A percentile compares a stretch with the other conserved stretches of the same genome.
phyloP scores from a whole-genome alignment of 2,113 vertebrate species.

The Syrrhaptes paradoxus region DNA sequence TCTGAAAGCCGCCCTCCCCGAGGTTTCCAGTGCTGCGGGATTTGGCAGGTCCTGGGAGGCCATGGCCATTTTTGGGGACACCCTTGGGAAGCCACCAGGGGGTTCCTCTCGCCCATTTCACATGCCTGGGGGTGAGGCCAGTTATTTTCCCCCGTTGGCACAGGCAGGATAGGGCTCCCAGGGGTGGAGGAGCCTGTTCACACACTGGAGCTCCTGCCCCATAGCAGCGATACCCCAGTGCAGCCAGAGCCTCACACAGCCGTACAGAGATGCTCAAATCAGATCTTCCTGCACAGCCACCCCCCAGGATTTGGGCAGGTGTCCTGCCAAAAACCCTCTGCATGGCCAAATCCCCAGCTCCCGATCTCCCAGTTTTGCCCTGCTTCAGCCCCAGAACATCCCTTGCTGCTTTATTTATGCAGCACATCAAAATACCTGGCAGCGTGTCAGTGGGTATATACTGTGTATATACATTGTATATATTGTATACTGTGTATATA shows the following conservation, averaged over 20 bases:
- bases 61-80: neutral
- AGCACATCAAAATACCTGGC: neutral
- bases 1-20: neutral
- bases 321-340: neutral
- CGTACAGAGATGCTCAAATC: neutral
- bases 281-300: neutral
- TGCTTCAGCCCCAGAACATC: neutral
- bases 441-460: neutral
- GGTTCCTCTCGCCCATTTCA: neutral
- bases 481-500: too few species aligned
- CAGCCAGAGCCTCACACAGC: fast-evolving
- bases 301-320: fast-evolving
- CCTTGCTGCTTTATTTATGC: neutral
- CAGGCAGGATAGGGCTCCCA: fast-evolving
- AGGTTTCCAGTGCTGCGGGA: neutral
- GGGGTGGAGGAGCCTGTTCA: neutral
- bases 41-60: neutral
- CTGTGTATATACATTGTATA: too few species aligned
- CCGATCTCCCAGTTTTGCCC: neutral
- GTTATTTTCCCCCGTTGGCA: neutral
- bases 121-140: neutral
- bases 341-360: neutral
- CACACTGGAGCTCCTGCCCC: neutral
- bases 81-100: neutral
- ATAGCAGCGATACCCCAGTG: fast-evolving